These are phyloP conservation scores for Spodoptera litura DNA, from an alignment of 1,140 invertebrate species.

Conservation along the genomic window DNA sequence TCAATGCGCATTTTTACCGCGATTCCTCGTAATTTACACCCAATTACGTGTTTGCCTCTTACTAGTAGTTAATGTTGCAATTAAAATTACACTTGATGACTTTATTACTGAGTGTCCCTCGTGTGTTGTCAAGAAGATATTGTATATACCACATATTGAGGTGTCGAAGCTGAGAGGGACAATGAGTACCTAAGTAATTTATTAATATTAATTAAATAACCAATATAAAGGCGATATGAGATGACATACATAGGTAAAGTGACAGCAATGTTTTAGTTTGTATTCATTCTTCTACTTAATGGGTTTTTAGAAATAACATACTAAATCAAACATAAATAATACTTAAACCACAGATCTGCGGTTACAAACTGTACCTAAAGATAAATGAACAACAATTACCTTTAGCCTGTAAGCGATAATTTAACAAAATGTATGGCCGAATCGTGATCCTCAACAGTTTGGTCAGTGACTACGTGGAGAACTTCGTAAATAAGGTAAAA, in stretches of 20 bases:
- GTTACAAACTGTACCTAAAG: neutral
- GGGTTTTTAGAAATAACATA: neutral
- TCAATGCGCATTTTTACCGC: conserved; percentile 6
- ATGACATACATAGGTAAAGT: too few relatives aligned
- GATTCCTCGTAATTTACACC: conserved; percentile 27
- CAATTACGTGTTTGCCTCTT: conserved; percentile 7
- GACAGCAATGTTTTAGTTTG: too few relatives aligned
- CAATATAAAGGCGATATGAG: too few relatives aligned
- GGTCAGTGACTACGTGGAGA: neutral
- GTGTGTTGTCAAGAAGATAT: neutral
- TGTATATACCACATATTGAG: too few relatives aligned
- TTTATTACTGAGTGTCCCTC: conserved; percentile 14
- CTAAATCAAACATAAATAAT: neutral
- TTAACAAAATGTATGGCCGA: conserved; percentile 1
- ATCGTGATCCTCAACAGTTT: conserved; percentile 8
- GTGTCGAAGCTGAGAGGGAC: too few relatives aligned
- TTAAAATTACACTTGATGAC: conserved; percentile 38
- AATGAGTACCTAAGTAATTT: too few relatives aligned
- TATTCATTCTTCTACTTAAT: neutral
- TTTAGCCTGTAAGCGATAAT: conserved; percentile 1
- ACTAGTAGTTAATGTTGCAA: conserved; percentile 2
- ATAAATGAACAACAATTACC: conserved; percentile 20
- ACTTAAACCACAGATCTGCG: neutral
- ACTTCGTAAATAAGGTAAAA: neutral
- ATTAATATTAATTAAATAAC: too few relatives aligned